Evolutionary conservation across 2,888 invertebrate genomes (phyloP).

Genomic region (Agrilus mali): DNA sequence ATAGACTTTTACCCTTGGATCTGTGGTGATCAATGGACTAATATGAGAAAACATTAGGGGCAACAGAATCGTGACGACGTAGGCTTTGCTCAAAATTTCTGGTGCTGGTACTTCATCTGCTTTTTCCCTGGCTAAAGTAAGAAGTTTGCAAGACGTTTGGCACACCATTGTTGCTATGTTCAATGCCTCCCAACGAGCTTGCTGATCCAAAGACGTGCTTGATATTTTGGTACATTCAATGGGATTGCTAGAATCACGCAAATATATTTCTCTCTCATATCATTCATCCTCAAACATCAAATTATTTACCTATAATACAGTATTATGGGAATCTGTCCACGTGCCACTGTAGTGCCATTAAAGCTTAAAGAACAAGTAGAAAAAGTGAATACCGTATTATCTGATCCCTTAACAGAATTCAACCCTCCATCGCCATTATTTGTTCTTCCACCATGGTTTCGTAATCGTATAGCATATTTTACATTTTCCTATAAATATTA

Average conservation of each 20-base stretch:
- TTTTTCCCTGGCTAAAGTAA: slow-evolving; percentile 63
- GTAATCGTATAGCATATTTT: slow-evolving; percentile 77
- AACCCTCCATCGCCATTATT: slow-evolving; percentile 91
- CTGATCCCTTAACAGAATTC: slow-evolving; percentile 78
- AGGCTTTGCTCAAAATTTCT: slow-evolving; percentile 45
- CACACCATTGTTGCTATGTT: slow-evolving; percentile 67
- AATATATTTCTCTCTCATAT: slow-evolving; percentile 2
- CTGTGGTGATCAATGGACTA: slow-evolving; percentile 65
- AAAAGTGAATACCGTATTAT: slow-evolving; percentile 84
- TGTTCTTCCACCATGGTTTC: slow-evolving; percentile 85
- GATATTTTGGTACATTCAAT: slow-evolving; percentile 29
- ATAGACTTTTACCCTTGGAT: slow-evolving; percentile 55
- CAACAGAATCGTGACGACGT: slow-evolving; percentile 59
- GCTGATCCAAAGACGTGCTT: slow-evolving; percentile 32
- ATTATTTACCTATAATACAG: slow-evolving; percentile 65
- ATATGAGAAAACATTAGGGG: slow-evolving; percentile 79
- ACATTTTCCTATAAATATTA: slow-evolving; percentile 53
- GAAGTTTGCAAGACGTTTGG: slow-evolving; percentile 61
- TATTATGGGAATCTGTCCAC: slow-evolving; percentile 90
- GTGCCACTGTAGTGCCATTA: slow-evolving; percentile 89
- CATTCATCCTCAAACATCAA: background rate
- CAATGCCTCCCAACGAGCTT: slow-evolving; percentile 57
- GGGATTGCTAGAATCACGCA: slow-evolving; percentile 26
- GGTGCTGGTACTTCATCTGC: slow-evolving; percentile 44
- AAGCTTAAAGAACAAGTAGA: slow-evolving; percentile 85